These are phyloP conservation scores for Lophura nycthemera DNA, from an alignment of 2,113 vertebrate genomes.

Conservation along the genomic window DNA sequence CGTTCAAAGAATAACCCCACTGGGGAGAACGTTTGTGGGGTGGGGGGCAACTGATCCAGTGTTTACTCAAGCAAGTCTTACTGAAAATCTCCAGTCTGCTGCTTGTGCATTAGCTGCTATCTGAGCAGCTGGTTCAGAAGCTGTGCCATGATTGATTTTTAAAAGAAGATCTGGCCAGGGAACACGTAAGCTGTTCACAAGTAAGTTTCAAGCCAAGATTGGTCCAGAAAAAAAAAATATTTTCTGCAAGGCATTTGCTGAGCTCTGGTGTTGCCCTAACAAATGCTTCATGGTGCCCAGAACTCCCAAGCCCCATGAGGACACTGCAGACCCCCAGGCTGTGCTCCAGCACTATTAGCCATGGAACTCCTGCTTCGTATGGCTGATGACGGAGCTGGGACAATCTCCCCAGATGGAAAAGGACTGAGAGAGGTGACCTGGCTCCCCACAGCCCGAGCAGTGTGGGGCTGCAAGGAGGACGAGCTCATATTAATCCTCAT, in stretches of 20 bases:
- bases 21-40: background rate
- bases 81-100: background rate
- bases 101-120: background rate
- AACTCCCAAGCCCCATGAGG: accelerated
- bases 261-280: background rate
- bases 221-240: background rate
- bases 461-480: background rate
- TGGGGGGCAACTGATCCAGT: background rate
- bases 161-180: background rate
- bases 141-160: background rate
- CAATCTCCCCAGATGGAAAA: background rate
- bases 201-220: background rate
- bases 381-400: background rate
- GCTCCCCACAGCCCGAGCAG: background rate
- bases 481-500: background rate
- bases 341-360: background rate
- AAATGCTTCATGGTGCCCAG: accelerated
- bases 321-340: background rate
- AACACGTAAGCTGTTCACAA: background rate
- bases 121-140: background rate
- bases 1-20: accelerated
- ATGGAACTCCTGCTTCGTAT: background rate
- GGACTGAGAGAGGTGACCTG: background rate
- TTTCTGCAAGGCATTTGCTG: background rate
- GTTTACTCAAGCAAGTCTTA: background rate